These are phyloP conservation scores for Phalacrocorax aristotelis DNA, from an alignment of 2,113 vertebrate species.

Conservation along the genomic window DNA sequence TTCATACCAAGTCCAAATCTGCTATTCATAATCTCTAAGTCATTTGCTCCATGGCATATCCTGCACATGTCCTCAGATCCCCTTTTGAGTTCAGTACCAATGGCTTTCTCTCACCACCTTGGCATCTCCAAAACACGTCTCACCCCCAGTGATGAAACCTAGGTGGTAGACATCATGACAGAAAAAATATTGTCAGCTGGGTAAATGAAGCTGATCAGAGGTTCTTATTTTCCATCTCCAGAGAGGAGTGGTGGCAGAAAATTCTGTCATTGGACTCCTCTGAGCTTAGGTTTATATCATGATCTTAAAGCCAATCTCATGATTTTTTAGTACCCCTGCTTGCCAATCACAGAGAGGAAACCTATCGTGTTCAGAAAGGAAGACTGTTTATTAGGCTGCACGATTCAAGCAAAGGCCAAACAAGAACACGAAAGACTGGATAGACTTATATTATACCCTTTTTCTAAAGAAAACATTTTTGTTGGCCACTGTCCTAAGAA, in stretches of 20 bases:
- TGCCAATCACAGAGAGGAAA: neutral
- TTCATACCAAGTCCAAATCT: neutral
- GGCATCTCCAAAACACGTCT: neutral
- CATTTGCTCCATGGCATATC: neutral
- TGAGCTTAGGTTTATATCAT: neutral
- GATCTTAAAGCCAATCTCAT: neutral
- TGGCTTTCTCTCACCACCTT: neutral
- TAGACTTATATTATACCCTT: neutral
- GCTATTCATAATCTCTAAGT: neutral
- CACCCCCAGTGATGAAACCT: neutral
- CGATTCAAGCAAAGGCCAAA: neutral
- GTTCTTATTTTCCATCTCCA: neutral
- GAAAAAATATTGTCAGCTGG: neutral
- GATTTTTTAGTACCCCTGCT: neutral
- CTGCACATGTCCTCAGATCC: fast-evolving
- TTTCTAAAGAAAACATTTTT: slow-evolving; percentile 11
- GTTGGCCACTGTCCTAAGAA: neutral
- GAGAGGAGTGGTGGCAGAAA: neutral
- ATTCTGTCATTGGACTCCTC: neutral
- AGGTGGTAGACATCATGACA: neutral
- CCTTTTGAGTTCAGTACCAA: fast-evolving
- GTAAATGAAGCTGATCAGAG: neutral
- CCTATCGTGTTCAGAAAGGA: neutral
- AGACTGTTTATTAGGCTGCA: neutral
- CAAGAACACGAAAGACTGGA: neutral